Conservation (phyloP, 2,113 vertebrate genomes). For the Scolopax mira region DNA sequence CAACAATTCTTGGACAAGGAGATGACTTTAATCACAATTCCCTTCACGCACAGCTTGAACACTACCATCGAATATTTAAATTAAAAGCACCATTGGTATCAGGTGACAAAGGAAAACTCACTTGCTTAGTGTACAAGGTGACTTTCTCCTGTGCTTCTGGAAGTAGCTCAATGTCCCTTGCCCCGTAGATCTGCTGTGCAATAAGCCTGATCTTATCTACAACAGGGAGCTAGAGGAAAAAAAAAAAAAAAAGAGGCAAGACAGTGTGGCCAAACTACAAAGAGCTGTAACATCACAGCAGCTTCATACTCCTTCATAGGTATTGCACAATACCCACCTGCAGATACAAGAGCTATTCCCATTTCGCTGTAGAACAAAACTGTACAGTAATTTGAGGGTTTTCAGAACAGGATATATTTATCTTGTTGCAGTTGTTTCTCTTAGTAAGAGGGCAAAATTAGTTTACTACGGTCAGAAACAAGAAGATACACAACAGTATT, state of each 20-base stretch:
- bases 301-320: not conserved
- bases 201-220: conserved; percentile 93
- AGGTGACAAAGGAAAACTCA: conserved; percentile 21
- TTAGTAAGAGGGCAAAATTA: not conserved
- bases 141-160: conserved; percentile 92
- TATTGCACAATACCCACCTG: not conserved
- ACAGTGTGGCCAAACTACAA: not conserved
- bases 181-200: conserved; percentile 94
- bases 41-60: not conserved
- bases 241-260: not conserved
- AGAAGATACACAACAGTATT: not conserved
- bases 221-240: conserved; percentile 80
- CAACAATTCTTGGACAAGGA: not conserved
- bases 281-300: not conserved
- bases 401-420: not conserved
- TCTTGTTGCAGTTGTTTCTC: not conserved
- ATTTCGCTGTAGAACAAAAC: not conserved
- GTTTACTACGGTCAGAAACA: not conserved
- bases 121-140: conserved; percentile 92
- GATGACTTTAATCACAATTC: not conserved
- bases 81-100: not conserved
- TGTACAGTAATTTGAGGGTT: not conserved
- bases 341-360: not conserved
- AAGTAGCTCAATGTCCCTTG: conserved; percentile 90
- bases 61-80: not conserved